Base-by-base conservation (phyloP, 2,797 vertebrate genomes). In the Pantherophis alleghaniensis region DNA sequence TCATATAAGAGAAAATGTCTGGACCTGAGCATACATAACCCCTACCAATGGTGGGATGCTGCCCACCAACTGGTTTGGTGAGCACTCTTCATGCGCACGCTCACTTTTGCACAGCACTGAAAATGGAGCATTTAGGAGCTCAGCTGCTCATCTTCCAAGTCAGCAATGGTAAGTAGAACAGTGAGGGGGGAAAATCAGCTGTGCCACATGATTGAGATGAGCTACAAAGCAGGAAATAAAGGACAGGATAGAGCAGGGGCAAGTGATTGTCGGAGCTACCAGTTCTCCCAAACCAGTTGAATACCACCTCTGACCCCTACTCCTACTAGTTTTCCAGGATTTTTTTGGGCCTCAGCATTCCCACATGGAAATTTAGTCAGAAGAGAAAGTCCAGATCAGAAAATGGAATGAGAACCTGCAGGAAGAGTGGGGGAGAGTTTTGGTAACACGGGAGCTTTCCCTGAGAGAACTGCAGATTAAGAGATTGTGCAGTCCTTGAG, bases 71-170 rank as follows among this genome's bases (percentile, higher is more conserved):
- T 10, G 9, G 51, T 53, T 53, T 10, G 9, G 51, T 53, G 51
- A 53, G 9, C 51, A 9, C 0, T 53, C 51, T 53, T 53, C 9
- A 1, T 10, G 9, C 9, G 9, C 51, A 0, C 7, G 0, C 1
- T 1, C 9, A 2, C 51, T 53, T 53, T 53, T 53, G 51, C 1
- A 2, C 51, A 53, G 51, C 1, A 2, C 51, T 53, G 51, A 53
- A 53, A 53, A 53, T 53, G 3, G 51, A 53, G 51, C 51, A 53
- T 53, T 53, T 53, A 53, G 51, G 51, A 53, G 0, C 51, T 53
- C 51, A 53, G 51, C 51, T 53, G 51, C 51, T 53, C 9, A 53
- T 10, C 51, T 53, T 53, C 51, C 51, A 53, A 53, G 9, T 53
- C 51, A 53, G 51, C 7, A 53, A 53, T 3, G 7, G 9, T 53